phyloP scores from a whole-genome alignment of 2,113 vertebrate species.

The Orientallactaga bullata region DNA sequence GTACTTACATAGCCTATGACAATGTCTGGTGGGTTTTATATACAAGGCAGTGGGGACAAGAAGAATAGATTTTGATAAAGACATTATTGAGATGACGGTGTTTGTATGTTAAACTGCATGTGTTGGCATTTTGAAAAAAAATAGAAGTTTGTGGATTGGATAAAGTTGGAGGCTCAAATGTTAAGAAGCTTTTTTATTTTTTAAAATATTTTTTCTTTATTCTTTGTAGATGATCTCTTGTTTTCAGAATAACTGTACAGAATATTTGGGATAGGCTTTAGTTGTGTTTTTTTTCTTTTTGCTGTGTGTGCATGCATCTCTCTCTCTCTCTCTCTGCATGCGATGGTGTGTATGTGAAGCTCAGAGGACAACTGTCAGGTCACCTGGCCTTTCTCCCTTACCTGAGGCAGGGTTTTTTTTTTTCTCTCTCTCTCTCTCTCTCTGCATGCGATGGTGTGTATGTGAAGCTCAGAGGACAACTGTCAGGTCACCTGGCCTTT shows the following conservation, averaged over 20 bases:
- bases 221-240: neutral
- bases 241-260: too few species aligned
- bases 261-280: too few species aligned
- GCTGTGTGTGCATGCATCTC: neutral
- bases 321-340: neutral
- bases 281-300: too few species aligned
- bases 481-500: too few species aligned
- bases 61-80: neutral
- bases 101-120: neutral
- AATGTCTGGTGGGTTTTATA: neutral
- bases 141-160: neutral
- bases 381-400: too few species aligned
- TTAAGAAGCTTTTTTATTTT: neutral
- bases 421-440: too few species aligned
- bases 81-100: neutral
- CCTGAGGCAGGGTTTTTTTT: too few species aligned
- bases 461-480: too few species aligned
- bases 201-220: conserved; percentile 21
- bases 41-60: neutral
- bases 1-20: neutral
- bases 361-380: too few species aligned
- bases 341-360: too few species aligned
- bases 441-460: too few species aligned
- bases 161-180: neutral
- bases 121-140: neutral